Percentiles rank a stretch among this genome's conserved stretches.
Conservation (phyloP, 2,888 invertebrate species). For the Hecatera dysodea region DNA sequence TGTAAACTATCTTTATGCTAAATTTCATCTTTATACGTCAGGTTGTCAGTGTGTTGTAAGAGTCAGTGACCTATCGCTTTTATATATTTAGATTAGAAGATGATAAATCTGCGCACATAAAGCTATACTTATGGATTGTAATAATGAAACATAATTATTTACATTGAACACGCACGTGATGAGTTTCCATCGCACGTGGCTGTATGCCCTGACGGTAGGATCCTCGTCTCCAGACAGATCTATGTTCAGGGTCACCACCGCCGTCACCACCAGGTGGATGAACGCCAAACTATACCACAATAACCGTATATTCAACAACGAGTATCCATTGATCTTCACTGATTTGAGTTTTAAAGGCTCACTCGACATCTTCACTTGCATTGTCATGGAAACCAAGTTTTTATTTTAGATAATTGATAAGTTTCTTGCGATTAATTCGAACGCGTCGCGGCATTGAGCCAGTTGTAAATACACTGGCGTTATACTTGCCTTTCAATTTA, state of each 20-base stretch:
- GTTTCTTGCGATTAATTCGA: not conserved
- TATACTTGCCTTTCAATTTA: not conserved
- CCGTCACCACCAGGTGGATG: conserved; percentile 69
- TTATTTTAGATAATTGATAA: not conserved
- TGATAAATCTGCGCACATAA: no score
- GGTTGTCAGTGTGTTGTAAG: no score
- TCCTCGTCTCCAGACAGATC: conserved; percentile 75
- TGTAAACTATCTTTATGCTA: no score
- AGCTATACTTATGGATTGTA: no score
- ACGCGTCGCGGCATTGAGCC: not conserved
- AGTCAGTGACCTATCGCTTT: no score
- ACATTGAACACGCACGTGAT: conserved; percentile 80
- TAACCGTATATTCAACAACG: conserved; percentile 44
- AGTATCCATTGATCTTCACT: conserved; percentile 34
- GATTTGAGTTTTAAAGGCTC: conserved; percentile 4
- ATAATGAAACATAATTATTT: conserved; percentile 62
- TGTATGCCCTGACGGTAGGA: conserved; percentile 69
- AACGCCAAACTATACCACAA: conserved; percentile 53
- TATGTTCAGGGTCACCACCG: conserved; percentile 68
- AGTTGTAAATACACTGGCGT: conserved; percentile 15
- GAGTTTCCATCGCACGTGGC: conserved; percentile 72
- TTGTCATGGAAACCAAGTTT: not conserved
- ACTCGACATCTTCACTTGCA: conserved; percentile 13
- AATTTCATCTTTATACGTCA: no score
- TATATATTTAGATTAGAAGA: no score